Evolutionary conservation across 2,797 vertebrate genomes (phyloP).

Genomic region (Cirrhinus molitorella): DNA sequence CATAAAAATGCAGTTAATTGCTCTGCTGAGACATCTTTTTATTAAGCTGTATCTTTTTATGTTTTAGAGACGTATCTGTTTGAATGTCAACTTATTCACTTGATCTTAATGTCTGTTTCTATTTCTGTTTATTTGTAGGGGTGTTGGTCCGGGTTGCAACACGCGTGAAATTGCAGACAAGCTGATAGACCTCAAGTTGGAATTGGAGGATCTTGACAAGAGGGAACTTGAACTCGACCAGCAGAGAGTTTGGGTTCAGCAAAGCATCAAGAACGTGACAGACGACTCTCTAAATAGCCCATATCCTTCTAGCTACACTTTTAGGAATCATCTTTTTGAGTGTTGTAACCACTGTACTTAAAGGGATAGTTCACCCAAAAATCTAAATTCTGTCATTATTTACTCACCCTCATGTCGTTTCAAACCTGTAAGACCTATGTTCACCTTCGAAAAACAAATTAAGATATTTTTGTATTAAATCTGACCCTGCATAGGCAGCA

Average conservation of each 20-base stretch:
- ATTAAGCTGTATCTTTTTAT: neutral
- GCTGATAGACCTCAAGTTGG: slow-evolving; percentile 95
- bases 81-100: neutral
- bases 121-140: slow-evolving; percentile 76
- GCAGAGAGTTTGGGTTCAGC: slow-evolving; percentile 97
- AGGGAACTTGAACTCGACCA: slow-evolving; percentile 95
- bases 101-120: slow-evolving; percentile 33
- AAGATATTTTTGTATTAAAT: no score
- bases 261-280: slow-evolving; percentile 98
- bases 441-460: no score
- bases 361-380: neutral
- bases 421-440: no score
- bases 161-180: slow-evolving; percentile 98
- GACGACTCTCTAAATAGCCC: slow-evolving; percentile 96
- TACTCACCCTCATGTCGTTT: neutral
- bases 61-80: neutral
- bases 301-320: slow-evolving; percentile 89
- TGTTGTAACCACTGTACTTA: neutral
- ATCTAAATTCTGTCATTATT: neutral
- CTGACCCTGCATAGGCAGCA: no score
- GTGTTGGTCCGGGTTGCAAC: slow-evolving; percentile 97
- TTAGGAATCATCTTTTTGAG: neutral
- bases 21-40: neutral
- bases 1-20: neutral
- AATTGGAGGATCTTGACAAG: slow-evolving; percentile 92